These are phyloP conservation scores for Dromiciops gliroides DNA, from an alignment of 2,113 vertebrate genomes.

Conservation along the genomic window DNA sequence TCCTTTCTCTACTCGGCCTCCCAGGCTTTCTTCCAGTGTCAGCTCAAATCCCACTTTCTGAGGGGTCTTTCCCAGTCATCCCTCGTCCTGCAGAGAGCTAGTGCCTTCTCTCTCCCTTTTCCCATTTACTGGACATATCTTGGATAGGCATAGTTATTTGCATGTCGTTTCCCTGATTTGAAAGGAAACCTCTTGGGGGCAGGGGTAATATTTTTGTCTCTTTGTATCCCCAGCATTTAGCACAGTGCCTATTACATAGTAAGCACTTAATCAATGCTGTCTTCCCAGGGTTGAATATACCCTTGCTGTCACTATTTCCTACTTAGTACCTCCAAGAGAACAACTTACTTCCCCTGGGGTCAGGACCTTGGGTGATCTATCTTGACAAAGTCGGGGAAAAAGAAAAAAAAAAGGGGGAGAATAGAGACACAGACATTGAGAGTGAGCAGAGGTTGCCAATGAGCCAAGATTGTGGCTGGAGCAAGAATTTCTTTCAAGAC, in stretches of 20 bases:
- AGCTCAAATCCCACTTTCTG: background rate
- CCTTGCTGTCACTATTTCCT: slow-evolving; percentile 37
- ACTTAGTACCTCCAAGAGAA: slow-evolving; percentile 31
- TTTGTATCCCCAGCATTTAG: background rate
- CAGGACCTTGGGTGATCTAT: slow-evolving; percentile 48
- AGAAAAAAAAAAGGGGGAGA: slow-evolving; percentile 25
- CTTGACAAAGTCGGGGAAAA: slow-evolving; percentile 56
- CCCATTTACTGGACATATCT: background rate
- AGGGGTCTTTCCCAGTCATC: background rate
- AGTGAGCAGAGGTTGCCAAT: slow-evolving; percentile 57
- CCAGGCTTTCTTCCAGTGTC: background rate
- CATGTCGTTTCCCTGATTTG: background rate
- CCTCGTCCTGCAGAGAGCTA: background rate
- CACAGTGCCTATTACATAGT: background rate
- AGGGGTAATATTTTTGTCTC: background rate
- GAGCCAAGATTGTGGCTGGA: slow-evolving; percentile 60
- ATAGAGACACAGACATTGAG: slow-evolving; percentile 71
- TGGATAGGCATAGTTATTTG: background rate
- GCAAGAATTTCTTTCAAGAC: slow-evolving; percentile 70
- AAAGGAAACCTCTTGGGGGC: background rate
- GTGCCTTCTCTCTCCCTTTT: background rate
- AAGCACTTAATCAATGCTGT: background rate
- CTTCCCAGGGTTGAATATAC: background rate
- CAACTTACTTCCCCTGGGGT: slow-evolving; percentile 54
- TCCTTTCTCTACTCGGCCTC: background rate